Percentiles rank a stretch among this genome's conserved stretches.
These are phyloP conservation scores for Blera fallax DNA, from an alignment of 2,888 invertebrate species.

Conservation along the genomic window DNA sequence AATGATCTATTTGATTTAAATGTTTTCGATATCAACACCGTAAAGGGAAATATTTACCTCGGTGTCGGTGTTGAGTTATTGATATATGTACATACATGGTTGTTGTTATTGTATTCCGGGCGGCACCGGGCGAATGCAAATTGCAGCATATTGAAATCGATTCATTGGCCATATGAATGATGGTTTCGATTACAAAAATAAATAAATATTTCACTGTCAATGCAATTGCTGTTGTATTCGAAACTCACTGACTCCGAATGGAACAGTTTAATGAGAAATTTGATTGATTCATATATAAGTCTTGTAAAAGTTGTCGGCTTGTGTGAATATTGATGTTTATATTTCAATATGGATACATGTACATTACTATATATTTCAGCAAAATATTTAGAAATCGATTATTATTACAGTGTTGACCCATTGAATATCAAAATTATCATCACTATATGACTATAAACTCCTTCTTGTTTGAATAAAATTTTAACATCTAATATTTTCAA, in stretches of 20 bases:
- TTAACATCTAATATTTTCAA: too few relatives aligned
- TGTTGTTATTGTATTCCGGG: constrained; percentile 16
- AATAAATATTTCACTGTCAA: constrained; percentile 24
- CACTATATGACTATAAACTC: too few relatives aligned
- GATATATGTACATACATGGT: constrained; percentile 15
- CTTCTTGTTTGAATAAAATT: too few relatives aligned
- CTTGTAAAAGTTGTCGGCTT: not conserved
- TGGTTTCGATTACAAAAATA: constrained; percentile 42
- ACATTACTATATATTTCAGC: too few relatives aligned
- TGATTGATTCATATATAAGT: constrained; percentile 1
- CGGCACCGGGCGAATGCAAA: not conserved
- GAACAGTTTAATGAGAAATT: constrained; percentile 14
- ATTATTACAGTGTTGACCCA: too few relatives aligned
- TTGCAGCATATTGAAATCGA: constrained; percentile 42
- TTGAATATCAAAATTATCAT: too few relatives aligned
- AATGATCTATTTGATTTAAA: constrained; percentile 65
- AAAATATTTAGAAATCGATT: too few relatives aligned
- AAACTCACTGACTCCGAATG: not conserved
- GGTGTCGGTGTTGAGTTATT: constrained; percentile 37
- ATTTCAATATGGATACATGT: too few relatives aligned
- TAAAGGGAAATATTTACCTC: constrained; percentile 39
- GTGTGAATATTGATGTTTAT: not conserved
- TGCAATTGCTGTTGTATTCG: not conserved
- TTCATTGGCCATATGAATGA: constrained; percentile 20
- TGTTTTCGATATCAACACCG: constrained; percentile 56